Base-by-base conservation (phyloP, 2,797 vertebrate species). In the Chanos chanos region DNA sequence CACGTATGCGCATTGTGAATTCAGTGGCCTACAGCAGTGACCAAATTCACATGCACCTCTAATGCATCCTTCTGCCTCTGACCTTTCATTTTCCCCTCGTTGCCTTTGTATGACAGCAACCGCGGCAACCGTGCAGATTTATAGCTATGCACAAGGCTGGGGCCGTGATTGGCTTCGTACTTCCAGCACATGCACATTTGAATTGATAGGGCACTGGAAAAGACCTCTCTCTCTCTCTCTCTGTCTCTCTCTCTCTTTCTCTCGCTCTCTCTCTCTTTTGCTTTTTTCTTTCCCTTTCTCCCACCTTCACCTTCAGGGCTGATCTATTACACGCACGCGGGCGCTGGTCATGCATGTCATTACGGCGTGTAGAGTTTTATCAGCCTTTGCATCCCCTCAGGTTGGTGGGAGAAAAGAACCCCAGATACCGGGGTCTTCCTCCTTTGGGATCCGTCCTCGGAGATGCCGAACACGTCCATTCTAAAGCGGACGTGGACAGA, bases 311-410 rank as follows among this genome's bases (percentile, higher is more conserved):
- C 70, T 75, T 77, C 69, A 71, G 68, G 57, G 45, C 66, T 61
- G 75, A 81, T 81, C 69, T 64, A 52, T 61, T 6, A 52, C 45
- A 70, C 65, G 67, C 73, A 78, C 59, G 63, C 70, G 61, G 72
- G 56, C 28, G 1, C 66, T 72, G 76, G 66, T 72, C 77, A 80
- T 83, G 83, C 81, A 82, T 82, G 78, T 80, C 78, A 81, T 85
- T 85, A 83, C 45, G 18, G 62, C 51, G 49, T 59, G 71, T 61
- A 64, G 67, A 70, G 70, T 66, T 83, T 80, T 77, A 85, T 81
- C 74, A 77, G 66, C 68, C 67, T 55, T 62, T 66, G 64, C 44
- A 63, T 56, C 53, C 34, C 43, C 54, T 51, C 34, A 28, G 54
- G 61, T 34, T 34, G 15, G 16, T 48, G 13, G 50, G 68, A 59